Evolutionary conservation across 2,797 vertebrate genomes (phyloP).

Genomic region (Pseudochaenichthys georgianus): DNA sequence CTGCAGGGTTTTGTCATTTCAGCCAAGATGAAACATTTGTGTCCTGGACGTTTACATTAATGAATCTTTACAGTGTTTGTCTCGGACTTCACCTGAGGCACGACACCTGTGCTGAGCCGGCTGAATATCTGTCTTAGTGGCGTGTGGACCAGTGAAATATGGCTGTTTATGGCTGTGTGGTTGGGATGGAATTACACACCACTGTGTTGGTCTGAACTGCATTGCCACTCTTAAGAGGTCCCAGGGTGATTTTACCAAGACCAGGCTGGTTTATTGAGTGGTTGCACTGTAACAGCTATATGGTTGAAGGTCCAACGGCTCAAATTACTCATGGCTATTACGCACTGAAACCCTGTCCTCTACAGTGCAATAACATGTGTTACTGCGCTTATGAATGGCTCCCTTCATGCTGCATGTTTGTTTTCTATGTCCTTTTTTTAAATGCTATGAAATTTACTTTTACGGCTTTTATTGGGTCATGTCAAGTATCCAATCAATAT

Average conservation of each 20-base stretch:
- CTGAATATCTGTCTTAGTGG: constrained; percentile 47
- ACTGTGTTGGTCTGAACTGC: constrained; percentile 57
- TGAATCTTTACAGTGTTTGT: constrained; percentile 48
- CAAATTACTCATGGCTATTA: constrained; percentile 72
- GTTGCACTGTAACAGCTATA: constrained; percentile 65
- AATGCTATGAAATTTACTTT: constrained; percentile 32
- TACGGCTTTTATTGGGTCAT: constrained; percentile 19
- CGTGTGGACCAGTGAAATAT: constrained; percentile 61
- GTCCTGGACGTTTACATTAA: constrained; percentile 29
- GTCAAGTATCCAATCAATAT: constrained; percentile 43
- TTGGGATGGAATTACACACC: constrained; percentile 75
- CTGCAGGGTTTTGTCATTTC: constrained; percentile 37
- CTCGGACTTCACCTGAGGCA: constrained; percentile 66
- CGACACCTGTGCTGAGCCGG: constrained; percentile 65
- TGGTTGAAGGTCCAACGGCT: constrained; percentile 66
- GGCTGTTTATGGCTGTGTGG: constrained; percentile 69
- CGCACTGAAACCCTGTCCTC: constrained; percentile 57
- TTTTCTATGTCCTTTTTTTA: constrained; percentile 42
- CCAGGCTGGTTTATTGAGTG: constrained; percentile 67
- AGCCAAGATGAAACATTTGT: constrained; percentile 52
- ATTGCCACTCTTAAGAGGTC: constrained; percentile 71
- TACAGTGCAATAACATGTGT: constrained; percentile 63
- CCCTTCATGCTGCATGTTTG: constrained; percentile 53
- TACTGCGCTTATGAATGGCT: constrained; percentile 60
- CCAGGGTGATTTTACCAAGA: constrained; percentile 65